phyloP scores from a whole-genome alignment of 2,888 invertebrate species.

The Cataglyphis livida region DNA sequence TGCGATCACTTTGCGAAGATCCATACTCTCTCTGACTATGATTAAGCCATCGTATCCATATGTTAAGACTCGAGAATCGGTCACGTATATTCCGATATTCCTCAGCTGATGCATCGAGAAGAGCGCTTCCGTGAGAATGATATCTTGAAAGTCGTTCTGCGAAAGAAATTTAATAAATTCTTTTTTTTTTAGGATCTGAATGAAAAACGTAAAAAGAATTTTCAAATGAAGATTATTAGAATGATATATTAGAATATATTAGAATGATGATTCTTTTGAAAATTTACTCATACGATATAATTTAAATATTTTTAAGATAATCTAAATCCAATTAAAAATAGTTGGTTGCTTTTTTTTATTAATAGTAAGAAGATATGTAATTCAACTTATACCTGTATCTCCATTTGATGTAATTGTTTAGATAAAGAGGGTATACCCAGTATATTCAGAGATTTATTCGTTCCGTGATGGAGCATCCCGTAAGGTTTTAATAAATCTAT shows the following conservation, averaged over 20 bases:
- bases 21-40: slow-evolving; percentile 78
- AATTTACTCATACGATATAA: background rate
- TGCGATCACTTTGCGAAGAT: slow-evolving; percentile 76
- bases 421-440: slow-evolving; percentile 76
- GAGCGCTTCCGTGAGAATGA: slow-evolving; percentile 65
- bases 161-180: slow-evolving; percentile 8
- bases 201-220: background rate
- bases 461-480: slow-evolving; percentile 68
- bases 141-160: slow-evolving; percentile 70
- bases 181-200: background rate
- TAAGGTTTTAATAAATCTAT: slow-evolving; percentile 69
- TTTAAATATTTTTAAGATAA: background rate
- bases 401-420: slow-evolving; percentile 77
- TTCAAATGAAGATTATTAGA: background rate
- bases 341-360: background rate
- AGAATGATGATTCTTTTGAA: background rate
- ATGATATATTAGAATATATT: no score
- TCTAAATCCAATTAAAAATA: slow-evolving; percentile 3
- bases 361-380: background rate
- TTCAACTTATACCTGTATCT: slow-evolving; percentile 57
- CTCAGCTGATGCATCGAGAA: slow-evolving; percentile 84
- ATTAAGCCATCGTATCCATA: slow-evolving; percentile 86
- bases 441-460: slow-evolving; percentile 58
- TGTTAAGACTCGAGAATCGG: slow-evolving; percentile 77
- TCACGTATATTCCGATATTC: slow-evolving; percentile 78